Evolutionary conservation across 2,113 vertebrate genomes (phyloP).

Genomic region (Merops nubicus): DNA sequence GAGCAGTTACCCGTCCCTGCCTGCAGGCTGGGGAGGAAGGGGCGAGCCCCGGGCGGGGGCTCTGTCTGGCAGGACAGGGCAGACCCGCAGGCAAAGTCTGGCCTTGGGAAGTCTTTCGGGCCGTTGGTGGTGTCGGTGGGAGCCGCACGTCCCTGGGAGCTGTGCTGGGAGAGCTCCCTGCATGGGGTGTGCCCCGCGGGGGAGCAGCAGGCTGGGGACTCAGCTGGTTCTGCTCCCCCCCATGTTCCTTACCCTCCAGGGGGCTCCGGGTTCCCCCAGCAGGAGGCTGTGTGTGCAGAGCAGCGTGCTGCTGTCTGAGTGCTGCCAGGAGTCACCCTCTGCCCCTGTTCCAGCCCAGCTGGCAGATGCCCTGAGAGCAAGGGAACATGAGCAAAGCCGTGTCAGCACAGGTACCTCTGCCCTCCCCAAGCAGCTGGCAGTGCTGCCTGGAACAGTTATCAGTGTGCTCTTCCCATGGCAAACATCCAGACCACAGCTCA

Average conservation of each 20-base stretch:
- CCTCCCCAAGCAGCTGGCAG: background rate
- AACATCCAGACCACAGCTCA: background rate
- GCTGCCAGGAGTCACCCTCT: background rate
- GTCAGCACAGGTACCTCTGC: constrained; percentile 8
- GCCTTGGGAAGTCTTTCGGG: background rate
- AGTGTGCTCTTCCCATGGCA: background rate
- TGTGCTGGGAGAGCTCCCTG: background rate
- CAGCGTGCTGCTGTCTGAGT: background rate
- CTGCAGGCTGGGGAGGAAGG: background rate
- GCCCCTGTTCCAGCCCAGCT: background rate
- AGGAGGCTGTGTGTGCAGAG: background rate
- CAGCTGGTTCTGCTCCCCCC: background rate
- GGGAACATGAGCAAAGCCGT: background rate
- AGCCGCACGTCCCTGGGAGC: background rate
- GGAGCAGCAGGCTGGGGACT: background rate
- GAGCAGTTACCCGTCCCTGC: background rate
- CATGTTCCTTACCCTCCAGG: background rate
- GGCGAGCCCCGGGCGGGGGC: background rate
- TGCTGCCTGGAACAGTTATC: background rate
- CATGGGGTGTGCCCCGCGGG: too few species aligned
- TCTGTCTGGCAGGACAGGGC: background rate
- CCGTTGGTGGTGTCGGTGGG: background rate
- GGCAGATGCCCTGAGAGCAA: constrained; percentile 5
- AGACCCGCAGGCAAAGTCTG: background rate
- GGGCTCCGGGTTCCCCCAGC: background rate